Percentiles rank a stretch among this genome's conserved stretches.
Conservation (phyloP, 2,888 invertebrate genomes). For the Exephanes ischioxanthus region DNA sequence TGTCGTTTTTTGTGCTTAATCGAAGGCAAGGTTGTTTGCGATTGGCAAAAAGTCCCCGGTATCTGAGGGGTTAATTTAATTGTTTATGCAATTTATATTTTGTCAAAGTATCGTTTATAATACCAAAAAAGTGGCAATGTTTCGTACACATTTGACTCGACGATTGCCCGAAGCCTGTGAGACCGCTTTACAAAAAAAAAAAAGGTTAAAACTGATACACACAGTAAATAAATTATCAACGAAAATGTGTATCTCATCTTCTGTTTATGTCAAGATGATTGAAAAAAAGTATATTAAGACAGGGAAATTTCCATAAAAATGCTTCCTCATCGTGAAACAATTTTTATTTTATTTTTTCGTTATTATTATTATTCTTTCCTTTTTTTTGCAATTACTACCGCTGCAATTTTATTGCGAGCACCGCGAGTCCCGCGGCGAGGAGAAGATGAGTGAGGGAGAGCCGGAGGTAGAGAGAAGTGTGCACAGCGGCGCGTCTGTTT, state of each 20-base stretch:
- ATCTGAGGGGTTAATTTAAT: too few species aligned
- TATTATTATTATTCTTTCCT: neutral
- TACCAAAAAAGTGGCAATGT: too few species aligned
- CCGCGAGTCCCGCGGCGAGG: neutral
- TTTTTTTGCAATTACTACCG: neutral
- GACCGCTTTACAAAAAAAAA: too few species aligned
- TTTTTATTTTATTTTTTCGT: neutral
- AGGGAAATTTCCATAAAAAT: too few species aligned
- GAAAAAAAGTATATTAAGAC: too few species aligned
- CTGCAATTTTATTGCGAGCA: slow-evolving; percentile 48
- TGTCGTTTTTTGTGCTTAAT: too few species aligned
- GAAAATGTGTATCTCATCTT: neutral
- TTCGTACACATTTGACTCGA: too few species aligned
- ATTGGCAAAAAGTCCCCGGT: too few species aligned
- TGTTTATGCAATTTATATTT: too few species aligned
- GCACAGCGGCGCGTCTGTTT: slow-evolving; percentile 49
- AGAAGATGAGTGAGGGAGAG: slow-evolving; percentile 1
- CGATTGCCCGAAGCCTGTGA: too few species aligned
- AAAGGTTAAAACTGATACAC: neutral
- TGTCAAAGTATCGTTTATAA: too few species aligned
- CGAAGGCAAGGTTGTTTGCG: too few species aligned
- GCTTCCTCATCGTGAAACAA: neutral
- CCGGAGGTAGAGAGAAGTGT: neutral
- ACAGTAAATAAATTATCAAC: neutral
- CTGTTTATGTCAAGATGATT: neutral